Base-by-base conservation (phyloP, 1,140 invertebrate species). In the Bombus soroeensis region DNA sequence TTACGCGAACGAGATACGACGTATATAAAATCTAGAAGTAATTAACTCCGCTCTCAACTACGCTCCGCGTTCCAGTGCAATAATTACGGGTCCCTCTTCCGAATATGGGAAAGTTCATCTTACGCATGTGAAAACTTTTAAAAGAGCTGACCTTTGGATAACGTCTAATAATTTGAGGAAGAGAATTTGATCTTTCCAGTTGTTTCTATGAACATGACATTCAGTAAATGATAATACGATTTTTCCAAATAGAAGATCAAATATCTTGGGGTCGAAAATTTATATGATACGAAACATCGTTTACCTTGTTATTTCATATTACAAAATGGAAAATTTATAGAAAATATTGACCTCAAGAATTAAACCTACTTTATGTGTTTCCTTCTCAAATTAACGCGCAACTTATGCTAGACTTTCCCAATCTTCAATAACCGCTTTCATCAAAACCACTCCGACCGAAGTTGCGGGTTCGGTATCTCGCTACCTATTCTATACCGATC, bases 21-120 rank as follows among this genome's bases (percentile, higher is more conserved):
- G n/a, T 59, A 8, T 64, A 28, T 68, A 57, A 78, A 70, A 66
- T 83, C 37, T 41, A 37, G 22, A 70, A 77, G 68, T 85, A 85
- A 85, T 85, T 79, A 80, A 73, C 82, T 62, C 1, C 53, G 28
- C 77, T 53, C 70, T 80, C 68, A 37, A 8, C 39, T 13, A 25
- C 2, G 53, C 59, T 47, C 81, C 9, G 13, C 6, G 81, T 25
- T 18, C 13, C 32, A 28, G 37, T 10, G 22, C 73, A 68, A 18
- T 71, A 62, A 70, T 79, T 57, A 79, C 57, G 34, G 53, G 32
- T 47, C 72, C 34, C 25, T 32, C 41, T 25, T 59, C 43, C 43
- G 18, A n/a, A 62, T 39, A 12, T 73, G 39, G 6, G 4, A 66
- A 82, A 66, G 32, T 79, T 68, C 34, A 25, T 78, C n/a, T 22